Base-by-base conservation (phyloP, 1,140 invertebrate species). In the Pinna nobilis region DNA sequence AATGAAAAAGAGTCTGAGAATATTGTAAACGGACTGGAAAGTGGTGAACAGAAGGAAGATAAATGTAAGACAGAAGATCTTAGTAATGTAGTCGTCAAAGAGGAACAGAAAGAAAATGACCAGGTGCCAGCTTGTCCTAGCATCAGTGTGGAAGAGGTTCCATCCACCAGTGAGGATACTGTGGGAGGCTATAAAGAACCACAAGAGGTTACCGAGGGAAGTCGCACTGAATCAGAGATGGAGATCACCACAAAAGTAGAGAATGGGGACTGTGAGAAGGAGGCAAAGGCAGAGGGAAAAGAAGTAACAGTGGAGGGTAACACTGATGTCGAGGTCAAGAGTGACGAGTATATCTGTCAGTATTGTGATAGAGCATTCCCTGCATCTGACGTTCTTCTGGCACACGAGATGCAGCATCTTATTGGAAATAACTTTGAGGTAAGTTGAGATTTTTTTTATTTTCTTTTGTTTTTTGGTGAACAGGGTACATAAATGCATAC, bases 371-470 rank as follows among this genome's bases (percentile, higher is more conserved):
- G 86, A 32, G 83, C 82, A 33, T 87, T 87, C 65, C 44, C 73
- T 4, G 57, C 78, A 1, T 86, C 87, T 1, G 82, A 83, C 20
- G 55, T 63, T 11, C 79, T 87, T 13, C 67, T 88, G 0, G 71
- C 76, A 33, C 87, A 88, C 72, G 87, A 88, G 70, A 82, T 85
- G 78, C 85, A 88, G 37, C 87, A 88, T 74, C 77, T 87, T 18
- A 85, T 87, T 47, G 86, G 86, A 9, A 86, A 86, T 64, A 84
- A 83, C 39, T 87, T 82, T 79, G 84, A 87, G 78, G 85, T 86
- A 76, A 70, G 77, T 75, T 11, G 28, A 13, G n/a, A n/a, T n/a
- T n/a, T n/a, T n/a, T 7, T 47, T 47, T 7, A 3, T 20, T 47
- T 47, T 18, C 39, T 47, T 3, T 3, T 47, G 2, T 47, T n/a